phyloP scores from a whole-genome alignment of 2,113 vertebrate species.

The Lamprotornis superbus region DNA sequence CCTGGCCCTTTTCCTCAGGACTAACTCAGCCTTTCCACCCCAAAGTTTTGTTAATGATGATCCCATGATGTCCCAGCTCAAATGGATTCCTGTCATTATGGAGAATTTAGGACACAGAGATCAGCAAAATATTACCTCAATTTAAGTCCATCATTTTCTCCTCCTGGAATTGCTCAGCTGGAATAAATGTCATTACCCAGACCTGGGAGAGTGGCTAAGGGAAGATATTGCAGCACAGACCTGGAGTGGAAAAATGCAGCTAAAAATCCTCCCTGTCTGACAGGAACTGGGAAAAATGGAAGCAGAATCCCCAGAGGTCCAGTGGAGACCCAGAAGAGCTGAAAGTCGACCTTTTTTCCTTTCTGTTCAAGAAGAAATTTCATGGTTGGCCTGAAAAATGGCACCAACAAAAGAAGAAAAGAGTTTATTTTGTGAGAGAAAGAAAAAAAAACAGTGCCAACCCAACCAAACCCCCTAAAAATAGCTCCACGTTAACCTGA shows the following conservation, averaged over 20 bases:
- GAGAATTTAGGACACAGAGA: not conserved
- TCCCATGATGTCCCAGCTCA: not conserved
- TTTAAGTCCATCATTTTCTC: conserved; percentile 33
- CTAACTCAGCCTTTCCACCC: not conserved
- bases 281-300: not conserved
- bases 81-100: not conserved
- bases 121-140: conserved; percentile 3
- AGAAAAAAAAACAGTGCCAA: not conserved
- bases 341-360: not conserved
- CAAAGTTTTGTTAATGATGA: not conserved
- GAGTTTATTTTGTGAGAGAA: not conserved
- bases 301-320: not conserved
- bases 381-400: not conserved
- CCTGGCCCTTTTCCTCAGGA: not conserved
- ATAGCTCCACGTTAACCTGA: rapidly evolving
- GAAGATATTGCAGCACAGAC: not conserved
- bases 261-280: not conserved
- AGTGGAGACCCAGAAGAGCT: not conserved
- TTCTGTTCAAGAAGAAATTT: not conserved
- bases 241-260: not conserved
- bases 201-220: not conserved
- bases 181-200: conserved; percentile 18
- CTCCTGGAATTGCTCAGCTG: conserved; percentile 19
- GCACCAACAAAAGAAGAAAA: not conserved
- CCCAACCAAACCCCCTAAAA: rapidly evolving